Evolutionary conservation across 2,113 vertebrate species (phyloP), one percentile per base, ranked within the genome.

Genomic region (Mormyrus lacerda): DNA sequence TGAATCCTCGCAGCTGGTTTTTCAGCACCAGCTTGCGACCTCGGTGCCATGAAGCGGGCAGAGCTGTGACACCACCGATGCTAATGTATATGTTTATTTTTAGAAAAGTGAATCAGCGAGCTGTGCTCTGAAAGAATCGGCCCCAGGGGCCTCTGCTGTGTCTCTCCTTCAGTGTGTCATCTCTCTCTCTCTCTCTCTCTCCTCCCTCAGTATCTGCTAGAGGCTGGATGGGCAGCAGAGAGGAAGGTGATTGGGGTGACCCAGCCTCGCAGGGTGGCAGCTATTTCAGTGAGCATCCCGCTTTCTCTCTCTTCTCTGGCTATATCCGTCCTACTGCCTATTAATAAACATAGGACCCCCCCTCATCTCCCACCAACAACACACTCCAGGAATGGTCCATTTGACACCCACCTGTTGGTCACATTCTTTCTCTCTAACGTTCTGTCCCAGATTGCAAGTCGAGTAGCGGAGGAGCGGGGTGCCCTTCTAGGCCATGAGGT

Each of bases 191-290:
- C 7, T 61, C 82, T 51, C 24, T 76, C 31, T 87, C 50, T 27
- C 51, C 31, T 76, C 51, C n/a, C 88, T 61, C 2, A 99, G 98
- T 99, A 99, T 94, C 95, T 99, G 58, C 95, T 97, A 92, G 98
- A 99, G 94, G 98, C 98, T 85, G 98, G 98, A 91, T 99, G 98
- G 98, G 97, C 98, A 1, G 96, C 98, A 0, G 98, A 99, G 91
- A 98, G 98, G 83, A 97, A 97, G 94, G 97, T 99, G 50, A 97
- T 99, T 3, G 98, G 97, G 24, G 97, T 99, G 92, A 99, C 98
- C 0, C 98, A 99, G 93, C 98, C 98, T 89, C 97, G 98, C 0
- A 97, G 98, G 3, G 98, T 99, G 85, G 98, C 98, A 87, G 98
- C 98, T 47, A 97, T 98, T 92, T 97, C 98, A 3, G 98, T 99